Evolutionary conservation across 2,797 vertebrate species (phyloP).

Genomic region (Netta rufina): DNA sequence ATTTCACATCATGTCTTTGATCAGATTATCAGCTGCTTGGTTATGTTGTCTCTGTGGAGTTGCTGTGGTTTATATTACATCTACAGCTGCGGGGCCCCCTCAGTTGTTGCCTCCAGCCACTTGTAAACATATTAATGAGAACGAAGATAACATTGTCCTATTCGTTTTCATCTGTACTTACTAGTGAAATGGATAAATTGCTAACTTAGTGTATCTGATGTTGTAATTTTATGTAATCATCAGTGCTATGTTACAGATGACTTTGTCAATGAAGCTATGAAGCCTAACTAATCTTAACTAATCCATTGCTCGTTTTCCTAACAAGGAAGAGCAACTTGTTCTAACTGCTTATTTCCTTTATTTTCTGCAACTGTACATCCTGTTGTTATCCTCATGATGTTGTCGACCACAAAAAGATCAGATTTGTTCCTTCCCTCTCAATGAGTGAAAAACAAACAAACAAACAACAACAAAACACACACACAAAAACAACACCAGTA

Average conservation of each 20-base stretch:
- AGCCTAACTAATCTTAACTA: constrained; percentile 2
- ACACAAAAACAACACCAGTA: not conserved
- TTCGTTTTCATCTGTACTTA: constrained; percentile 17
- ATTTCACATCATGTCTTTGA: not conserved
- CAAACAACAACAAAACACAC: too few relatives aligned
- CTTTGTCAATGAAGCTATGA: not conserved
- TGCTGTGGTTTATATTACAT: not conserved
- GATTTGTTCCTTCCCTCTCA: not conserved
- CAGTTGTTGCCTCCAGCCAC: not conserved
- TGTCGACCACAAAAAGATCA: not conserved
- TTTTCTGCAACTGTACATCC: not conserved
- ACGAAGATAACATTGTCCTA: not conserved
- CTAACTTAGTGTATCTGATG: not conserved
- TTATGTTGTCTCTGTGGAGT: not conserved
- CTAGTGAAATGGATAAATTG: not conserved
- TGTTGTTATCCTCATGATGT: not conserved
- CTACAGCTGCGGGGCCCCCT: not conserved
- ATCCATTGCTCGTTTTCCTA: not conserved
- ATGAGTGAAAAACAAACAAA: not conserved
- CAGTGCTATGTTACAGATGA: not conserved
- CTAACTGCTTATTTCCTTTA: not conserved
- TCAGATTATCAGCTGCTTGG: not conserved
- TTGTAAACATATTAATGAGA: constrained; percentile 21
- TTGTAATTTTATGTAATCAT: not conserved
- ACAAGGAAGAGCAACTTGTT: not conserved